Conservation (phyloP, 2,113 vertebrate genomes). For the Prietella phreatophila region DNA sequence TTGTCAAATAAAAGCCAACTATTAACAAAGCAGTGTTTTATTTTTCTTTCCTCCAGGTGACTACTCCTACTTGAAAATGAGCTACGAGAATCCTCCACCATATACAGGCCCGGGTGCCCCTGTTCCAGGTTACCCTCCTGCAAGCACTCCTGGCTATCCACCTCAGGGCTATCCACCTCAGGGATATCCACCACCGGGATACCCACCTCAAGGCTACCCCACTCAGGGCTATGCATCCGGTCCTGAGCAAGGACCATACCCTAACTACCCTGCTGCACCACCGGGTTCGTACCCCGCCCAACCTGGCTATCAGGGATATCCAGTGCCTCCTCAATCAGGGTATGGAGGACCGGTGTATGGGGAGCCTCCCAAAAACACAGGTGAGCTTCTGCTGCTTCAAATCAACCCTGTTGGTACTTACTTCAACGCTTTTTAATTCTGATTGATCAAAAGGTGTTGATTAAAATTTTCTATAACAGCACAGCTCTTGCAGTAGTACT, state of each 20-base stretch:
- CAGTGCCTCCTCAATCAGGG: conserved; percentile 64
- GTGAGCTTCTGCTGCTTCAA: conserved; percentile 55
- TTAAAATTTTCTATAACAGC: neutral
- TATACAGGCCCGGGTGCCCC: conserved; percentile 76
- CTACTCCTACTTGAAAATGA: conserved; percentile 70
- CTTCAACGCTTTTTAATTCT: neutral
- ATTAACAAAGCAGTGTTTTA: neutral
- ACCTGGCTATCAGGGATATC: conserved; percentile 70
- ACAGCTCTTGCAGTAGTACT: neutral
- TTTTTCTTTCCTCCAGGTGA: conserved; percentile 60
- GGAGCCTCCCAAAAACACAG: conserved; percentile 86
- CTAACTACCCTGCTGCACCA: conserved; percentile 68
- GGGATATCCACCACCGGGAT: conserved; percentile 39
- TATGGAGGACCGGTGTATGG: conserved; percentile 75
- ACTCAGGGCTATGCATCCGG: conserved; percentile 48
- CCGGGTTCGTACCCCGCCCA: conserved; percentile 66
- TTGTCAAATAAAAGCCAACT: neutral
- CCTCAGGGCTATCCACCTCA: conserved; percentile 65
- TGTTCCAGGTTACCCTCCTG: conserved; percentile 73
- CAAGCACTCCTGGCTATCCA: conserved; percentile 61
- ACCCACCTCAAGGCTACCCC: conserved; percentile 48
- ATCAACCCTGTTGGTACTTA: neutral
- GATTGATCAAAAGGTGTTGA: neutral
- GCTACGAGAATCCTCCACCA: conserved; percentile 81
- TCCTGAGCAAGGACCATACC: conserved; percentile 58